A percentile compares a stretch with the other conserved stretches of the same genome.
phyloP scores from a whole-genome alignment of 2,888 invertebrate species.

The Ophion costatus region DNA sequence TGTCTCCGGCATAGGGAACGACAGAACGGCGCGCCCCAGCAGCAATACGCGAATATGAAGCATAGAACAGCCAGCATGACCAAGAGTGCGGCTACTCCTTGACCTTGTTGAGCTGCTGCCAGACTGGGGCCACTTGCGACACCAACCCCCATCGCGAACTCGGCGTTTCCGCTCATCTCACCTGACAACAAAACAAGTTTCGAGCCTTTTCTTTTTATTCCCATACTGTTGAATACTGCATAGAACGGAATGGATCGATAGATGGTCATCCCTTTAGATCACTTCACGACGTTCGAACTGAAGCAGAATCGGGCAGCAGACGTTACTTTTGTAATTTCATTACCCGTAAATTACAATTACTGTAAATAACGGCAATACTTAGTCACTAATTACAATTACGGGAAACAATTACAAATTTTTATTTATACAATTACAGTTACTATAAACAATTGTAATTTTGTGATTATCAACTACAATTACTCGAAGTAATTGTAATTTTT shows the following conservation, averaged over 20 bases:
- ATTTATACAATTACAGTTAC: no score
- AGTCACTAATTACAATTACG: no score
- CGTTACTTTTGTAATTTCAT: no score
- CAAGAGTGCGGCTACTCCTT: constrained; percentile 84
- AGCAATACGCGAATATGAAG: constrained; percentile 86
- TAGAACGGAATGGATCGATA: not conserved
- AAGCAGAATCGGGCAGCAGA: no score
- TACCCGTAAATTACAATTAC: no score
- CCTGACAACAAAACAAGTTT: constrained; percentile 49
- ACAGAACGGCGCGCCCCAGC: constrained; percentile 86
- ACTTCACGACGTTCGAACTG: no score
- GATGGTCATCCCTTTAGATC: not conserved
- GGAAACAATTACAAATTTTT: no score
- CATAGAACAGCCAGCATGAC: constrained; percentile 86
- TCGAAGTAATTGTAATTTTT: no score
- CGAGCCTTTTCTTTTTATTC: not conserved
- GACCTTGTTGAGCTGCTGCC: constrained; percentile 81
- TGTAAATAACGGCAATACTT: no score
- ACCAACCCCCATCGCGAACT: constrained; percentile 75
- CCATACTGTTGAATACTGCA: not conserved
- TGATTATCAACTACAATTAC: no score
- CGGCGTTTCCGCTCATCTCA: constrained; percentile 68
- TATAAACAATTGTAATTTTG: no score
- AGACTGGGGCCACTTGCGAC: constrained; percentile 78
- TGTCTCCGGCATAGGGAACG: constrained; percentile 84